Conservation (phyloP, 2,113 vertebrate species). For the Salvelinus sp. region DNA sequence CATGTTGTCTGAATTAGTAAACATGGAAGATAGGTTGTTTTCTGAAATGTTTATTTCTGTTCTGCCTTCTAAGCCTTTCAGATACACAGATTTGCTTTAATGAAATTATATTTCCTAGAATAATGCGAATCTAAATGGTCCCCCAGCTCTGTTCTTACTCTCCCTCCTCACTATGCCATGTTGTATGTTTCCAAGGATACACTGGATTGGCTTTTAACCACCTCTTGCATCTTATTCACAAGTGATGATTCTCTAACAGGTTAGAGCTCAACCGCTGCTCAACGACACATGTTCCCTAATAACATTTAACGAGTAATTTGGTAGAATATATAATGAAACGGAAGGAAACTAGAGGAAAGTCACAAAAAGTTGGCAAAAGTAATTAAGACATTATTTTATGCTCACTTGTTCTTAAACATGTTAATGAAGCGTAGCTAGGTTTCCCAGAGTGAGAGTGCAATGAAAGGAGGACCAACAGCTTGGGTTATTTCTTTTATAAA, state of each 20-base stretch:
- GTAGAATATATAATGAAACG: not conserved
- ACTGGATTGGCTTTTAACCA: not conserved
- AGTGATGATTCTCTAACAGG: not conserved
- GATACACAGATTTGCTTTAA: not conserved
- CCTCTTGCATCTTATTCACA: no score
- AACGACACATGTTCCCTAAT: not conserved
- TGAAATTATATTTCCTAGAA: not conserved
- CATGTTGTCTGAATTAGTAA: not conserved
- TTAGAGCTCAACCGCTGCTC: not conserved
- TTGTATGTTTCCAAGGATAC: not conserved
- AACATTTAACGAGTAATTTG: no score
- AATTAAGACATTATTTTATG: not conserved
- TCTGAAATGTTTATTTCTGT: constrained; percentile 21
- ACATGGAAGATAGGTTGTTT: not conserved
- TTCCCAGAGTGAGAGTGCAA: not conserved
- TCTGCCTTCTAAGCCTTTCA: constrained; percentile 1
- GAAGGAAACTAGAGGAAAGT: not conserved
- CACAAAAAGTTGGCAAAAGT: not conserved
- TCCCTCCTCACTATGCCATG: not conserved
- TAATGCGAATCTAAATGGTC: not conserved
- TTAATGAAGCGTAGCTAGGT: not conserved
- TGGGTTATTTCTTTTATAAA: no score
- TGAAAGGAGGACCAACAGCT: not conserved
- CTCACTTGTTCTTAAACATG: not conserved
- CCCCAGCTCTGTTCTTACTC: not conserved